A percentile compares a stretch with the other conserved stretches of the same genome.
These are phyloP conservation scores for Sebastes schlegelii DNA, from an alignment of 2,113 vertebrate species.

Conservation along the genomic window DNA sequence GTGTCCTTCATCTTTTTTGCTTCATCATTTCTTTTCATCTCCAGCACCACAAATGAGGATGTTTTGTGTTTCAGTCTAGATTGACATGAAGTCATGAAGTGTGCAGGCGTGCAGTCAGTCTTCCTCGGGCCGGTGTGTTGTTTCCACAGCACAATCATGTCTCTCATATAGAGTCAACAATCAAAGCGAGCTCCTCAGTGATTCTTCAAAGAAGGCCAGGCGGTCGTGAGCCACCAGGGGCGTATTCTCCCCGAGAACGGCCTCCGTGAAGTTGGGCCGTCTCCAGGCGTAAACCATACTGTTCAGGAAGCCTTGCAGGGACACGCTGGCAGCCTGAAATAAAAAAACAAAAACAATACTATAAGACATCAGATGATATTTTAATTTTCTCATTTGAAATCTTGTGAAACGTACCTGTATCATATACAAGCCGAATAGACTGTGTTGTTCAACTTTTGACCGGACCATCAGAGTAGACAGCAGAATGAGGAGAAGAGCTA, in stretches of 20 bases:
- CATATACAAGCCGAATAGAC: slow-evolving; percentile 78
- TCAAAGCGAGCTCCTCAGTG: slow-evolving; percentile 60
- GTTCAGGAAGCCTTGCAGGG: slow-evolving; percentile 88
- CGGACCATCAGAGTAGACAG: slow-evolving; percentile 64
- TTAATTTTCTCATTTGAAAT: background rate
- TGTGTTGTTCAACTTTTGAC: slow-evolving; percentile 56
- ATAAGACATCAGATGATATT: background rate
- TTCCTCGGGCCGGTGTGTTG: background rate
- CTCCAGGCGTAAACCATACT: slow-evolving; percentile 86
- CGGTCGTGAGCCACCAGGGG: slow-evolving; percentile 42
- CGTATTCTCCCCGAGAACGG: slow-evolving; percentile 67
- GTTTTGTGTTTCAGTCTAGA: slow-evolving; percentile 7
- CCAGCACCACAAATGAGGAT: background rate
- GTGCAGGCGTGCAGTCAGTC: background rate
- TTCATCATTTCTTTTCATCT: background rate
- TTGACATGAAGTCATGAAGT: background rate
- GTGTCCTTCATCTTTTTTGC: slow-evolving; percentile 12
- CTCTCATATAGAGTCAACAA: background rate
- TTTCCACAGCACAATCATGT: background rate
- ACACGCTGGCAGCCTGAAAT: slow-evolving; percentile 78
- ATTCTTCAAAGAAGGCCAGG: slow-evolving; percentile 81
- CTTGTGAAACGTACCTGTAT: slow-evolving; percentile 73
- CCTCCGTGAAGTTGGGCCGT: slow-evolving; percentile 83
- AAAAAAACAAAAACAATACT: background rate
- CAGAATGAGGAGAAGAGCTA: slow-evolving; percentile 85